Evolutionary conservation across 2,797 vertebrate genomes (phyloP), one percentile per base, ranked within the genome.

Genomic region (Spinus pinus): DNA sequence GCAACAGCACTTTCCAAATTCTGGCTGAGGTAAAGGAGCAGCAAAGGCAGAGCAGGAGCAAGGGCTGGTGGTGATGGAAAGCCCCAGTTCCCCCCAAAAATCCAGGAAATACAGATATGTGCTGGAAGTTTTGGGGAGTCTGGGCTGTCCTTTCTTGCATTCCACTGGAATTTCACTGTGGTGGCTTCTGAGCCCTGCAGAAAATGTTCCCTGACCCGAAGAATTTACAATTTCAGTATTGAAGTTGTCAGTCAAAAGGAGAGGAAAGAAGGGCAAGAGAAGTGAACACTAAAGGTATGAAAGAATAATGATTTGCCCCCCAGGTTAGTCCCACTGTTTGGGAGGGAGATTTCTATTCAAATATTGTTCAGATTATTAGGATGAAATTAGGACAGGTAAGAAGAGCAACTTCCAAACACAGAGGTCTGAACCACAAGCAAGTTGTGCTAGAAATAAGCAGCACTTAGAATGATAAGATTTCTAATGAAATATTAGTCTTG

Each of bases 21-120:
- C 80, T 37, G 72, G 30, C 7, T 1, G 2, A 83, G 65, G 47
- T 5, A 27, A 78, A 81, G 57, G 18, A 85, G 56, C 51, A 51
- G 49, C n/a, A 20, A n/a, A 82, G 53, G 61, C 80, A 49, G 27
- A 81, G 80, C 87, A 30, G n/a, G 21, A 70, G n/a, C 30, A 7
- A 25, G 1, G 53, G 72, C 8, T 5, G 25, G 17, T 21, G 71
- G 27, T 1, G 11, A 24, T 37, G 35, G 56, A 62, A 84, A 51
- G 0, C 4, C 24, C 11, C 10, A 19, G 30, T 6, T 7, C 7
- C 15, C 6, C 25, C 20, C 3, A 0, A 23, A 33, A 4, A 4
- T 4, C 33, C 23, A 46, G 58, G 18, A 93, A 12, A 8, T 1
- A 27, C 2, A 0, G 18, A 39, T 23, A 6, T 0, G 0, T 9